Conservation (phyloP, 2,113 vertebrate genomes). For the human region DNA sequence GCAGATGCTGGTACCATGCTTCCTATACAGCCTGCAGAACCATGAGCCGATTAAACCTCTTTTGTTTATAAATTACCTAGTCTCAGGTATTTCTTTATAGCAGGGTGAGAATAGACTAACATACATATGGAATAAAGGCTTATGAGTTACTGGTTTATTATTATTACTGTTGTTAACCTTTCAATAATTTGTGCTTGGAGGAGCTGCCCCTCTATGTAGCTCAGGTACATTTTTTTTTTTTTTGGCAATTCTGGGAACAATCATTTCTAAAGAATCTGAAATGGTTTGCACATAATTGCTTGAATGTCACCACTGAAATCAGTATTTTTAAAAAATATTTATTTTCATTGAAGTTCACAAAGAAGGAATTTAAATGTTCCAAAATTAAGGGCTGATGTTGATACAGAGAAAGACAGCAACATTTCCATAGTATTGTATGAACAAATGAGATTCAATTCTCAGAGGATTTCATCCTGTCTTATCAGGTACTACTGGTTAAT, state of each 20-base stretch:
- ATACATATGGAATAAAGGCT: background rate
- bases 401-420: background rate
- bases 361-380: background rate
- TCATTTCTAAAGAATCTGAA: constrained; percentile 49
- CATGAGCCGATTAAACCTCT: too few species aligned
- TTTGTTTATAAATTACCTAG: too few species aligned
- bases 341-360: background rate
- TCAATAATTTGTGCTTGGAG: constrained; percentile 75
- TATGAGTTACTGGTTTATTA: constrained; percentile 43
- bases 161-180: constrained; percentile 65
- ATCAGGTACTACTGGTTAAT: background rate
- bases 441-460: background rate
- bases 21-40: too few species aligned
- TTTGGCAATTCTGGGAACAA: constrained; percentile 51
- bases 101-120: background rate
- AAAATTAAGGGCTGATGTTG: background rate
- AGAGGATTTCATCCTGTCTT: background rate
- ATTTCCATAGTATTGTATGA: background rate
- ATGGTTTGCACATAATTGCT: background rate
- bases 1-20: too few species aligned
- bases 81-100: too few species aligned
- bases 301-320: background rate
- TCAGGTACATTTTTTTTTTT: constrained; percentile 69
- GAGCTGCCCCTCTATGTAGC: constrained; percentile 39
- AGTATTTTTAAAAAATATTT: background rate